Percentiles rank a stretch among this genome's conserved stretches.
Conservation (phyloP, 2,888 invertebrate species). For the Melanotus villosus region DNA sequence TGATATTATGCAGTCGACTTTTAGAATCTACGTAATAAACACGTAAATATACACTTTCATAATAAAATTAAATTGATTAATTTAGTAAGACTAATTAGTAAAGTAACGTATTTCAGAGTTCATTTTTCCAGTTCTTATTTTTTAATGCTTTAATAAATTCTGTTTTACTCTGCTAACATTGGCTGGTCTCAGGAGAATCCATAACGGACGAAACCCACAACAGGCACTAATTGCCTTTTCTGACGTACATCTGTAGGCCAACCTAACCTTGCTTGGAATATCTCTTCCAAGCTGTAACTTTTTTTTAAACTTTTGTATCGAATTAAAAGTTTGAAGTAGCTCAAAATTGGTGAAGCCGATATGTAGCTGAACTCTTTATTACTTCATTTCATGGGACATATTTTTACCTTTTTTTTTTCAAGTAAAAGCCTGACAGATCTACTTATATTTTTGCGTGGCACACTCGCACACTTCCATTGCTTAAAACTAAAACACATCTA, state of each 20-base stretch:
- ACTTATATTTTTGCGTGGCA: constrained; percentile 13
- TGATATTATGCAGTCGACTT: too few species aligned
- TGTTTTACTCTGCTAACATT: constrained; percentile 2
- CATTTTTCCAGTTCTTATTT: constrained; percentile 9
- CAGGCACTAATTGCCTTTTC: background rate
- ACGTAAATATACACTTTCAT: too few species aligned
- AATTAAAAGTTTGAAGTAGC: too few species aligned
- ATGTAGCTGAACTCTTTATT: too few species aligned
- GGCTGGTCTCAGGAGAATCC: background rate
- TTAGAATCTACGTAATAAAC: too few species aligned
- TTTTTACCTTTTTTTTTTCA: too few species aligned
- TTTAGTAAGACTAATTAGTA: background rate
- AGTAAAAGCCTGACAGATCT: too few species aligned
- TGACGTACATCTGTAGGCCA: too few species aligned
- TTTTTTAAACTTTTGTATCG: too few species aligned
- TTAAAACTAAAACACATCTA: constrained; percentile 10
- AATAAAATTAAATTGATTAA: background rate
- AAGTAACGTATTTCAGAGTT: background rate
- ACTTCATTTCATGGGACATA: too few species aligned
- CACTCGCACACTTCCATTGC: constrained; percentile 13
- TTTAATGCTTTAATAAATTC: background rate
- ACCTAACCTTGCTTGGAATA: background rate
- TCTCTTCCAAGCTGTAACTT: too few species aligned
- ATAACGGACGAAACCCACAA: background rate
- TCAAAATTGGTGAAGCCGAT: too few species aligned